Conservation (phyloP, 2,113 vertebrate species). For the Pangasianodon gigas region DNA sequence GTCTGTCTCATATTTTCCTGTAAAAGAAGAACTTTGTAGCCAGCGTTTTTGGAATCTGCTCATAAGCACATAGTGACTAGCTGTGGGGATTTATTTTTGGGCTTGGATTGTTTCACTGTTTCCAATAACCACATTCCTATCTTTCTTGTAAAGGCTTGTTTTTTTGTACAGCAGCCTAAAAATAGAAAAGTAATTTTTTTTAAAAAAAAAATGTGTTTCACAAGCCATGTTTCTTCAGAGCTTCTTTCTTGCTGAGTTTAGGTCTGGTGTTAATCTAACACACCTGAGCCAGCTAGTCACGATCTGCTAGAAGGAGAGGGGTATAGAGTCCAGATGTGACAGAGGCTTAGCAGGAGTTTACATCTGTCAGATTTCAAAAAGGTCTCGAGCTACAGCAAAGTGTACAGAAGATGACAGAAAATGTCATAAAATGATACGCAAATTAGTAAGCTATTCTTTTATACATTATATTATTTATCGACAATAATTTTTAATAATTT, state of each 20-base stretch:
- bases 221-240: background rate
- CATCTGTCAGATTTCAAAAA: too few relatives aligned
- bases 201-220: too few relatives aligned
- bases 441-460: background rate
- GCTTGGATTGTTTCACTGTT: background rate
- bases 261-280: background rate
- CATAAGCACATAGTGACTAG: background rate
- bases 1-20: slow-evolving; percentile 33
- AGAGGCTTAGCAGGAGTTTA: too few relatives aligned
- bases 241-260: background rate
- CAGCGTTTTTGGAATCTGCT: background rate
- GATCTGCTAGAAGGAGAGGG: background rate
- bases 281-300: background rate
- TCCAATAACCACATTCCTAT: background rate
- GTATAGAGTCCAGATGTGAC: background rate
- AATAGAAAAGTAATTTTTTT: background rate
- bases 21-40: slow-evolving; percentile 1
- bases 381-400: too few relatives aligned
- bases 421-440: too few relatives aligned
- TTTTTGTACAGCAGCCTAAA: background rate
- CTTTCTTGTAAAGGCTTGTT: slow-evolving; percentile 17
- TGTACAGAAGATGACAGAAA: too few relatives aligned
- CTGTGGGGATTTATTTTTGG: background rate
- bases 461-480: background rate
- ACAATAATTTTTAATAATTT: too few relatives aligned